These are phyloP conservation scores for Lochmaea capreae DNA, from an alignment of 2,888 invertebrate genomes.

Conservation along the genomic window DNA sequence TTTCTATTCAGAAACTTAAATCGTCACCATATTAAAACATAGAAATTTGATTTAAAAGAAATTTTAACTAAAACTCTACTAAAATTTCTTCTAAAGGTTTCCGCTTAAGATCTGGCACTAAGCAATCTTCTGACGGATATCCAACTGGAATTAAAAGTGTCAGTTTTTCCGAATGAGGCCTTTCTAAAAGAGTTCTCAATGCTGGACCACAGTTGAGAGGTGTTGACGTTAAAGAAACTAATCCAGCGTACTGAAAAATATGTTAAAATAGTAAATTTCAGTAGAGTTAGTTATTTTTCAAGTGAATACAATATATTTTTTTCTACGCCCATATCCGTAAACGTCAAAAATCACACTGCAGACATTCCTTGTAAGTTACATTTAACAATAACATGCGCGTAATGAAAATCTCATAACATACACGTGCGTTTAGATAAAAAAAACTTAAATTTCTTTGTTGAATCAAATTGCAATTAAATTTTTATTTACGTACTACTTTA, in stretches of 20 bases:
- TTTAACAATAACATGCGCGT: too few species aligned
- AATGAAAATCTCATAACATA: too few species aligned
- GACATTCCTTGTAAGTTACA: too few species aligned
- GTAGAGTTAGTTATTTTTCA: too few species aligned
- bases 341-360: too few species aligned
- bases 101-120: slow-evolving; percentile 80
- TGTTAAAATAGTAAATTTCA: neutral
- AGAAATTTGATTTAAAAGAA: neutral
- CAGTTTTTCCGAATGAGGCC: slow-evolving; percentile 85
- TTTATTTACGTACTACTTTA: too few species aligned
- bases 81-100: slow-evolving; percentile 81
- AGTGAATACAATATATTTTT: too few species aligned
- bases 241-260: slow-evolving; percentile 79
- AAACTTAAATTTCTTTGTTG: too few species aligned
- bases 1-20: neutral
- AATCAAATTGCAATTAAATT: too few species aligned
- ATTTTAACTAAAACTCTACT: slow-evolving; percentile 67
- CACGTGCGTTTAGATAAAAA: too few species aligned
- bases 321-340: too few species aligned
- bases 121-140: slow-evolving; percentile 80
- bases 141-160: slow-evolving; percentile 87
- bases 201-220: slow-evolving; percentile 91
- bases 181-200: slow-evolving; percentile 77
- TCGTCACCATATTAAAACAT: neutral
- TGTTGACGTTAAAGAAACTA: slow-evolving; percentile 89